These are phyloP conservation scores for Cyclina sinensis DNA, from an alignment of 1,140 invertebrate genomes.

Conservation along the genomic window DNA sequence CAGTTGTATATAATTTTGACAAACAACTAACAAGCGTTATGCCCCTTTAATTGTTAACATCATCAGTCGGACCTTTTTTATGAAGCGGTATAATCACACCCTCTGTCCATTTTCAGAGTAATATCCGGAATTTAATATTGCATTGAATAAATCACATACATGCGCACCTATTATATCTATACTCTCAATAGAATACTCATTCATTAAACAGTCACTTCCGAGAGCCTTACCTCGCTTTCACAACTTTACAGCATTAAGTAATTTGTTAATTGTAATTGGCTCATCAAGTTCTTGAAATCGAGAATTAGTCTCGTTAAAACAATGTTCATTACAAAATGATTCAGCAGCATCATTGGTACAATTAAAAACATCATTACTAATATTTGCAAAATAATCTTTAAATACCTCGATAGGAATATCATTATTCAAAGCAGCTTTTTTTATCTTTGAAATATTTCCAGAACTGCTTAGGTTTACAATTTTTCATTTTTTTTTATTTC, in stretches of 20 bases:
- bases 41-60: slow-evolving; percentile 57
- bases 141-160: too few relatives aligned
- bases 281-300: not conserved
- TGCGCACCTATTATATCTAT: slow-evolving; percentile 14
- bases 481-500: too few relatives aligned
- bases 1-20: slow-evolving; percentile 55
- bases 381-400: not conserved
- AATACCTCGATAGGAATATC: not conserved
- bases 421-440: not conserved
- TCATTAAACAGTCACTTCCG: too few relatives aligned
- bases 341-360: not conserved
- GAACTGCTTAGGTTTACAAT: not conserved
- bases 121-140: too few relatives aligned
- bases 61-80: too few relatives aligned
- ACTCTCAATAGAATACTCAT: slow-evolving; percentile 53
- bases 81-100: too few relatives aligned
- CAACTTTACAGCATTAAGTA: not conserved
- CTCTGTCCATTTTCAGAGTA: too few relatives aligned
- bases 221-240: not conserved
- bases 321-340: not conserved
- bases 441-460: slow-evolving; percentile 4
- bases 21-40: too few relatives aligned
- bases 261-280: not conserved
- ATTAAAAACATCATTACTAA: not conserved
- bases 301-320: not conserved